Percentiles rank a stretch among this genome's conserved stretches.
Evolutionary conservation across 2,113 vertebrate species (phyloP).

Genomic region (Caloenas nicobarica): DNA sequence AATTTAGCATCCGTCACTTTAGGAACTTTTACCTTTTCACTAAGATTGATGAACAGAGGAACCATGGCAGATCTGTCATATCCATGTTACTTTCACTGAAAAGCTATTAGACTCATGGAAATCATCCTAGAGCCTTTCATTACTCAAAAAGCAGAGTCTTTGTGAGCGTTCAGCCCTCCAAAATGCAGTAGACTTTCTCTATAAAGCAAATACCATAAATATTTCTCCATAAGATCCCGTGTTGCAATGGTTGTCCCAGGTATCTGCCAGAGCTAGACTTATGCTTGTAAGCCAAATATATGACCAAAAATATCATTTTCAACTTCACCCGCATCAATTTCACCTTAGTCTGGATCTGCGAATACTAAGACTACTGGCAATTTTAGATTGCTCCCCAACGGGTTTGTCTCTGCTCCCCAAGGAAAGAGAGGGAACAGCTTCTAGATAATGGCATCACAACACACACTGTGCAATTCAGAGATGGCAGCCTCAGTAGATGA

Average conservation of each 20-base stretch:
- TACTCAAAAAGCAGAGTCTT: background rate
- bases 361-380: background rate
- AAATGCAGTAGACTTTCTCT: background rate
- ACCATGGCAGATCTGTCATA: background rate
- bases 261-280: background rate
- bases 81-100: background rate
- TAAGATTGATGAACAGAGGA: background rate
- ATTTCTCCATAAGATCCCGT: background rate
- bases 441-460: rapidly evolving
- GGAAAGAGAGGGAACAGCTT: background rate
- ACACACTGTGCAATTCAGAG: rapidly evolving
- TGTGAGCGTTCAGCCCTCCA: background rate
- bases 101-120: background rate
- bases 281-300: background rate
- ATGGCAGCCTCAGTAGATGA: background rate
- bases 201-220: background rate
- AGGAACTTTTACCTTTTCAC: background rate
- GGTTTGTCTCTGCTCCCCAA: background rate
- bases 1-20: background rate
- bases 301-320: background rate
- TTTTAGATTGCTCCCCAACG: background rate
- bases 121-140: background rate
- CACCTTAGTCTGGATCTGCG: rapidly evolving
- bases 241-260: background rate
- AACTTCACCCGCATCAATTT: background rate